These are phyloP conservation scores for Amblyornis subalaris DNA, from an alignment of 2,113 vertebrate species.

Conservation along the genomic window DNA sequence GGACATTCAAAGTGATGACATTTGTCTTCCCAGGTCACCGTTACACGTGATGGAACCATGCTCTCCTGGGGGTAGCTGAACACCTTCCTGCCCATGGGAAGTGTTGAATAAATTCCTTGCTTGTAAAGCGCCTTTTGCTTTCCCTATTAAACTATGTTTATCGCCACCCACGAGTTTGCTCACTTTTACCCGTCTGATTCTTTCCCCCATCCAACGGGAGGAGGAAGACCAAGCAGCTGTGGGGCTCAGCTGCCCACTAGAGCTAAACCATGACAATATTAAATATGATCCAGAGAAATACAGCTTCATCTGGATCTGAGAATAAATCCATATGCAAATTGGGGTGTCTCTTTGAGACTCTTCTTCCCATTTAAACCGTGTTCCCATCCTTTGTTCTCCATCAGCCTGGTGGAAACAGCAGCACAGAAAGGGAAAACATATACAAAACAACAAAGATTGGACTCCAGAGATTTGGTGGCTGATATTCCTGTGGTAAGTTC, in stretches of 20 bases:
- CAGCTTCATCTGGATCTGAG: background rate
- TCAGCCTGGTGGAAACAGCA: background rate
- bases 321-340: background rate
- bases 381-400: background rate
- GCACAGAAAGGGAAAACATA: background rate
- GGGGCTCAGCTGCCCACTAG: background rate
- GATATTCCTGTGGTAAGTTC: background rate
- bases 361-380: background rate
- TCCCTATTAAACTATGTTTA: background rate
- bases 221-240: accelerated
- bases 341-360: background rate
- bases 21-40: background rate
- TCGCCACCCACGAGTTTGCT: background rate
- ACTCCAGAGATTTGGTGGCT: background rate
- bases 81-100: background rate
- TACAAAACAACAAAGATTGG: background rate
- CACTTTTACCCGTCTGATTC: background rate
- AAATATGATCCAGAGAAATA: background rate
- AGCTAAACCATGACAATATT: background rate
- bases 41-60: accelerated
- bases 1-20: accelerated
- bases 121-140: background rate
- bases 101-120: background rate
- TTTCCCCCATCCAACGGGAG: background rate
- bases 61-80: background rate